Conservation (phyloP, 2,888 invertebrate genomes). For the Catocala nupta region DNA sequence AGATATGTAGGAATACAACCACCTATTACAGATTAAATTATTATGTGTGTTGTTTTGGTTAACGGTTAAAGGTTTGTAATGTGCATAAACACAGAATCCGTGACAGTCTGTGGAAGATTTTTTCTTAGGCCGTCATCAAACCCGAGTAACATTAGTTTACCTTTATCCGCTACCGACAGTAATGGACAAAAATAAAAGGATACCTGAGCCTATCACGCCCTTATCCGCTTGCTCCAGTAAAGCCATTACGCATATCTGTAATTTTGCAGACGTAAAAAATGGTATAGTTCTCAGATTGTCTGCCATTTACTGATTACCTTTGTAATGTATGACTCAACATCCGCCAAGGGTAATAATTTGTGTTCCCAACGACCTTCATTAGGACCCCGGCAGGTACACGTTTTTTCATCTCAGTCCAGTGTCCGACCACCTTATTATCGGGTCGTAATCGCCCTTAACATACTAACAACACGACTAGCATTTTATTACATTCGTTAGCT, state of each 20-base stretch:
- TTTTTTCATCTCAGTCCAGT: conserved; percentile 69
- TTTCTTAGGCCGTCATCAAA: too few species aligned
- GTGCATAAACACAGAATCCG: too few species aligned
- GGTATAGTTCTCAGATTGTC: conserved; percentile 38
- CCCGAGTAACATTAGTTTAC: background rate
- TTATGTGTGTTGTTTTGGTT: too few species aligned
- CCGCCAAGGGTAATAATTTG: conserved; percentile 64
- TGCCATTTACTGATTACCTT: conserved; percentile 52
- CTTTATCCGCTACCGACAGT: background rate
- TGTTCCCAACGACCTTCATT: conserved; percentile 73
- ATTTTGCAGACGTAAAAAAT: conserved; percentile 35
- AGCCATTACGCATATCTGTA: conserved; percentile 13
- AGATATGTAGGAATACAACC: too few species aligned
- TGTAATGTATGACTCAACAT: conserved; percentile 57
- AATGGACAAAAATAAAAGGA: background rate
- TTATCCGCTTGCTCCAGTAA: background rate
- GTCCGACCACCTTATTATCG: conserved; percentile 70
- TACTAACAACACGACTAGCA: conserved; percentile 58
- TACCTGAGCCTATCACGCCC: background rate
- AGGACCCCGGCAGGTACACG: conserved; percentile 77
- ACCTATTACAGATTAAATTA: too few species aligned
- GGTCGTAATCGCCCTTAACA: conserved; percentile 65
- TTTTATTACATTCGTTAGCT: conserved; percentile 62
- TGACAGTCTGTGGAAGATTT: too few species aligned
- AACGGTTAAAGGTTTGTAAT: too few species aligned